Evolutionary conservation across 2,113 vertebrate species (phyloP).

Genomic region (Madoqua kirkii): DNA sequence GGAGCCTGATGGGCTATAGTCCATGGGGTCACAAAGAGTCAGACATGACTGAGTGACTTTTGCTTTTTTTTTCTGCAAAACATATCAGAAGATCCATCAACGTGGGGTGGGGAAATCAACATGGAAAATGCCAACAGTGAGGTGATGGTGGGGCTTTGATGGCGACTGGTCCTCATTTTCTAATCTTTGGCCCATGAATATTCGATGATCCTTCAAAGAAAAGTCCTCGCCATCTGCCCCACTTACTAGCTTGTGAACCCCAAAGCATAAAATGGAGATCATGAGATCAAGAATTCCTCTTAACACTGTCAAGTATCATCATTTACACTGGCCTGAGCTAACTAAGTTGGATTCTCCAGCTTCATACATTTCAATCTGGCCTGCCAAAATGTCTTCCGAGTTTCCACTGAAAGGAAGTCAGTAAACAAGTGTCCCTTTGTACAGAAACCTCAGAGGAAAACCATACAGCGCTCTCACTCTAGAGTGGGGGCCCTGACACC

Average conservation of each 20-base stretch:
- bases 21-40: not conserved
- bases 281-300: not conserved
- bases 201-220: not conserved
- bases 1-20: not conserved
- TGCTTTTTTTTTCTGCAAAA: not conserved
- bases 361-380: not conserved
- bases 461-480: not conserved
- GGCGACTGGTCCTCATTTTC: not conserved
- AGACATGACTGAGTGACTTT: not conserved
- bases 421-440: not conserved
- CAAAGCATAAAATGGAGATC: not conserved
- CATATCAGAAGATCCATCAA: not conserved
- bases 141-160: not conserved
- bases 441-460: not conserved
- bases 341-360: not conserved
- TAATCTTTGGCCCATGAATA: not conserved
- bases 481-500: not conserved
- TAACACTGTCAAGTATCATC: not conserved
- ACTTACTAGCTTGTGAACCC: not conserved
- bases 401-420: not conserved
- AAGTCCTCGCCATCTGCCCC: not conserved
- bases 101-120: not conserved
- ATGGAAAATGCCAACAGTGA: not conserved
- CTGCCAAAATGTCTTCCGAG: not conserved
- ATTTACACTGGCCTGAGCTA: not conserved